Conservation (phyloP, 1,140 invertebrate genomes). For the Ceratosolen solmsi region DNA sequence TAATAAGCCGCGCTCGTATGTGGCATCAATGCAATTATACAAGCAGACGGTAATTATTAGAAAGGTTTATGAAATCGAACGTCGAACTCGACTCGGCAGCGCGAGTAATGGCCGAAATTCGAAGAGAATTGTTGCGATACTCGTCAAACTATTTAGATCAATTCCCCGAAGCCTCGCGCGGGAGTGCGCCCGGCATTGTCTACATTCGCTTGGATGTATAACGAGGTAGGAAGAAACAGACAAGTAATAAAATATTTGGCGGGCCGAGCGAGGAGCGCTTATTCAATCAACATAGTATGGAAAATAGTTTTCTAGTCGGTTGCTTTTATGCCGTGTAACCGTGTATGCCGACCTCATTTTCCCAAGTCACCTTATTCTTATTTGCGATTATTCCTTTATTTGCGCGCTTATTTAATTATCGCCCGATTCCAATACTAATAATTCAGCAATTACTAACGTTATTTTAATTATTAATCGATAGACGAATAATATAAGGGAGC, state of each 20-base stretch:
- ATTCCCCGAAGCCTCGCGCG: background rate
- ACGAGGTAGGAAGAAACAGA: background rate
- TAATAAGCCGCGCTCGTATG: background rate
- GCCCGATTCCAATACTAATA: too few species aligned
- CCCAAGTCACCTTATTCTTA: too few species aligned
- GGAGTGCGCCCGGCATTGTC: background rate
- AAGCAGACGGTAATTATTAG: conserved; percentile 34
- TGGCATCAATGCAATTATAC: conserved; percentile 34
- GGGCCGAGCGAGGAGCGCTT: too few species aligned
- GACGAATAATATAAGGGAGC: too few species aligned
- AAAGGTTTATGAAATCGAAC: conserved; percentile 17
- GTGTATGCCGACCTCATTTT: too few species aligned
- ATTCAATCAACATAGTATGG: too few species aligned
- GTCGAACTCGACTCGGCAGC: background rate
- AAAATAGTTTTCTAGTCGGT: too few species aligned
- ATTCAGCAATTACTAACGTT: too few species aligned
- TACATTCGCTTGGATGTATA: background rate
- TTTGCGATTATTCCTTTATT: too few species aligned
- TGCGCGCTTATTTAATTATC: too few species aligned
- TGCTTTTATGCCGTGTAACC: too few species aligned
- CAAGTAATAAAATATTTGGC: background rate
- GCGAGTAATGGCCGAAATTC: conserved; percentile 3
- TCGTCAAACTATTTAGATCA: conserved; percentile 31
- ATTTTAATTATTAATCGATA: too few species aligned
- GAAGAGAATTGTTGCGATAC: background rate